Conservation (phyloP, 2,113 vertebrate species). For the Lethenteron reissneri region DNA sequence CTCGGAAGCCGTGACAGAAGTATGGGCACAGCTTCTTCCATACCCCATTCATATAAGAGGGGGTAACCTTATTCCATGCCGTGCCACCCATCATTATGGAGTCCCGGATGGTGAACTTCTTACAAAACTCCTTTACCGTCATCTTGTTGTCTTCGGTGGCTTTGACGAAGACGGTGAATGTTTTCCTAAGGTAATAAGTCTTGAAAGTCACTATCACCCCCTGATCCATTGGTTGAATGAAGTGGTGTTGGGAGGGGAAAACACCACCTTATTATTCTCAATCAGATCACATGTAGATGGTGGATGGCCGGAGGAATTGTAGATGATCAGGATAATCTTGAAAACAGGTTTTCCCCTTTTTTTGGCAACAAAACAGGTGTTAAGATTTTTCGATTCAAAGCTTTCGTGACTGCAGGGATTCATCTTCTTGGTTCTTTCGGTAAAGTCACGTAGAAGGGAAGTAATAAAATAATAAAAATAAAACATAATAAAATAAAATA, state of each 20-base stretch:
- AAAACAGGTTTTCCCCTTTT: neutral
- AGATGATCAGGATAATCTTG: neutral
- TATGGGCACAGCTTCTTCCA: constrained; percentile 1
- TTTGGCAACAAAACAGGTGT: no score
- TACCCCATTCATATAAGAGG: neutral
- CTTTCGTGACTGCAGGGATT: no score
- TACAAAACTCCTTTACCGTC: constrained; percentile 2
- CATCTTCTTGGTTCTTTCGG: no score
- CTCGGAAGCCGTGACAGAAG: neutral
- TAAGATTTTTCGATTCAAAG: no score
- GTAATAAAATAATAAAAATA: no score
- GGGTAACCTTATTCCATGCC: neutral
- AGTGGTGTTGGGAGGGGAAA: neutral
- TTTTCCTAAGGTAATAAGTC: neutral
- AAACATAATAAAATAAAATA: no score
- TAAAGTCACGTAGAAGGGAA: no score
- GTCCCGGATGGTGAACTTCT: neutral
- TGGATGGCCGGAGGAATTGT: no score
- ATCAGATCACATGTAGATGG: no score
- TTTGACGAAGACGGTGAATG: neutral
- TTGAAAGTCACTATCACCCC: neutral
- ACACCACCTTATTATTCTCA: no score
- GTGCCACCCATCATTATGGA: neutral
- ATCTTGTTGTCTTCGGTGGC: neutral
- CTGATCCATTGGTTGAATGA: neutral